Conservation (phyloP, 2,797 vertebrate species). For the Cirrhinus mrigala region DNA sequence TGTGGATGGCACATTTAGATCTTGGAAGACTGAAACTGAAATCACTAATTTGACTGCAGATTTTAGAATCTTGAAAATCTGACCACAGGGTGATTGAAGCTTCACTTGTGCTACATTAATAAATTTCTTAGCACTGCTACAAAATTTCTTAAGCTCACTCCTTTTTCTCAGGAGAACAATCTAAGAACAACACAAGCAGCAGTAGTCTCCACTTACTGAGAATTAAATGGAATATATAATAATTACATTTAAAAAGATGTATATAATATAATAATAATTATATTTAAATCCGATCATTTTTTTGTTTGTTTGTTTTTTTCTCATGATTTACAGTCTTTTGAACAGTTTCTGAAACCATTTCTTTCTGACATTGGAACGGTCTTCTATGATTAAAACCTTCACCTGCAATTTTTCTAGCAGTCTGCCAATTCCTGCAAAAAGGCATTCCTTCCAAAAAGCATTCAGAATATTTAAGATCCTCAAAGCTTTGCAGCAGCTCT, state of each 20-base stretch:
- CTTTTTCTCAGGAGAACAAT: no score
- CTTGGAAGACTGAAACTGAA: neutral
- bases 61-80: neutral
- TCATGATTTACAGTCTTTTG: slow-evolving; percentile 12
- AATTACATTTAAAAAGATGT: no score
- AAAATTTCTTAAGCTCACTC: no score
- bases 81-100: neutral
- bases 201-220: no score
- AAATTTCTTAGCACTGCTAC: no score
- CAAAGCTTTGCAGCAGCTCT: slow-evolving; percentile 3
- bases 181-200: no score
- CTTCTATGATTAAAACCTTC: neutral
- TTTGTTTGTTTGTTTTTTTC: no score
- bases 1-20: neutral
- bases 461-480: slow-evolving; percentile 44
- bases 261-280: no score
- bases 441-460: slow-evolving; percentile 4
- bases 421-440: neutral
- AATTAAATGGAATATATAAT: no score
- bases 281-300: no score
- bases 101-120: neutral
- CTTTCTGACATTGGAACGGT: neutral
- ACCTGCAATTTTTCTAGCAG: neutral
- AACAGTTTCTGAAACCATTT: slow-evolving; percentile 56
- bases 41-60: neutral